A percentile compares a stretch with the other conserved stretches of the same genome.
Evolutionary conservation across 1,140 invertebrate species (phyloP).

Genomic region (Magallana ariakensis): DNA sequence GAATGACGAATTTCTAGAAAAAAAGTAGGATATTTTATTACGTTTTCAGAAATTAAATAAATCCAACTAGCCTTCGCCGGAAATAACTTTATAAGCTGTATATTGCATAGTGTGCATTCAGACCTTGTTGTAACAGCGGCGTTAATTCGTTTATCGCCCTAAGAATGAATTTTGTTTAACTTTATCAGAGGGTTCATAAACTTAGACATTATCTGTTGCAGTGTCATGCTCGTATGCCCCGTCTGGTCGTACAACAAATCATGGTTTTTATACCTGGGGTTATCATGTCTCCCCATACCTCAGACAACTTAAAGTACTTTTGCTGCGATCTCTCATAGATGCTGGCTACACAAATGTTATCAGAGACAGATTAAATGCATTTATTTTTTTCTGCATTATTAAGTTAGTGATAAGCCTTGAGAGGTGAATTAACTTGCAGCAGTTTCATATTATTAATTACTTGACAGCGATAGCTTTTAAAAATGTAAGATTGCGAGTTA

Average conservation of each 20-base stretch:
- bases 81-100: too few species aligned
- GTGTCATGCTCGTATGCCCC: neutral
- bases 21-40: too few species aligned
- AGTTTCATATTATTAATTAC: too few species aligned
- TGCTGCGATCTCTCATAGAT: neutral
- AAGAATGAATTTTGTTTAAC: neutral
- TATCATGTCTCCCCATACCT: neutral
- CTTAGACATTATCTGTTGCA: neutral
- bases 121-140: neutral
- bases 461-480: neutral
- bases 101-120: neutral
- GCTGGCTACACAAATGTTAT: neutral
- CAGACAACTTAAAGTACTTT: neutral
- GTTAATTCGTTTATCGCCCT: neutral
- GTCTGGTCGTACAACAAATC: neutral
- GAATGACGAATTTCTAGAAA: too few species aligned
- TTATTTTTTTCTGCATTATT: conserved; percentile 25
- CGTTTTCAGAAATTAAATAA: too few species aligned
- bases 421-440: neutral
- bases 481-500: neutral
- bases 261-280: neutral
- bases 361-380: neutral
- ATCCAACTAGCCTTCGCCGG: too few species aligned
- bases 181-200: neutral
- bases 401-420: neutral